A percentile compares a stretch with the other conserved stretches of the same genome.
Evolutionary conservation across 2,888 invertebrate genomes (phyloP).

Genomic region (Amiota mariae): DNA sequence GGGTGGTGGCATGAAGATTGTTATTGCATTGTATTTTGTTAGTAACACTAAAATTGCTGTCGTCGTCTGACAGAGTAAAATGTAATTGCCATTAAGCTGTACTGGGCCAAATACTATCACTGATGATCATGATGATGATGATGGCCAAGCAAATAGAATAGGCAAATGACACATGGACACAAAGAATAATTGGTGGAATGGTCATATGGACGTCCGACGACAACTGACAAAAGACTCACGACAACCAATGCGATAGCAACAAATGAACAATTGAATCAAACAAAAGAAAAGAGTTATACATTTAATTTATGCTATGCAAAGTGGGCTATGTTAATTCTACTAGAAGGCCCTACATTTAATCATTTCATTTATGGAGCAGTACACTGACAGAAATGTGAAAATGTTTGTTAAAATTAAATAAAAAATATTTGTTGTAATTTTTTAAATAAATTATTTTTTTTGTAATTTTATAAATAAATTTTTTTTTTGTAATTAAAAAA

Average conservation of each 20-base stretch:
- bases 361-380: constrained; percentile 14
- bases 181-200: neutral
- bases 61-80: constrained; percentile 13
- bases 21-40: neutral
- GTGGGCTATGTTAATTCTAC: constrained; percentile 19
- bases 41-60: constrained; percentile 21
- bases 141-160: too few relatives aligned
- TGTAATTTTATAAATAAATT: too few relatives aligned
- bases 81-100: constrained; percentile 9
- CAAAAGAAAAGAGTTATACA: neutral
- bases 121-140: too few relatives aligned
- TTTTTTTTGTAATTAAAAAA: too few relatives aligned
- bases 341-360: constrained; percentile 18
- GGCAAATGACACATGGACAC: neutral
- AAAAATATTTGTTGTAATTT: too few relatives aligned
- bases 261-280: neutral
- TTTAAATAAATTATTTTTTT: too few relatives aligned
- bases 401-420: too few relatives aligned
- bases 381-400: constrained; percentile 3
- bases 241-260: neutral
- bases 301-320: constrained; percentile 14
- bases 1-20: neutral
- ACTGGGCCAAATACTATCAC: neutral
- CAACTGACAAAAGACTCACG: constrained; percentile 1
- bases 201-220: neutral